Evolutionary conservation across 2,888 invertebrate species (phyloP).

Genomic region (Trissolcus brochymenae): DNA sequence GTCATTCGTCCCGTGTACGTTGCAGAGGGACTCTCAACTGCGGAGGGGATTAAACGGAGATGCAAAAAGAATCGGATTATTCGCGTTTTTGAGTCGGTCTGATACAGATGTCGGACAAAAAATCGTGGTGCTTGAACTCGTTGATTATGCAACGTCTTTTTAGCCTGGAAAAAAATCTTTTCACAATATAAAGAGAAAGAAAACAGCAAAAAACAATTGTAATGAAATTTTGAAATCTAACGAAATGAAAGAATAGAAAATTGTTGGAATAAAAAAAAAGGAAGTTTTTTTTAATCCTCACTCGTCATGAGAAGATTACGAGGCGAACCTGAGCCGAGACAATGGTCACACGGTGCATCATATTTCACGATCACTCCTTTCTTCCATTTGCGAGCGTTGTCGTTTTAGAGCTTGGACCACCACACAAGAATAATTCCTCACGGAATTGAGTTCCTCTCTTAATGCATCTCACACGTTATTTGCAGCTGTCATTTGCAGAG

Average conservation of each 20-base stretch:
- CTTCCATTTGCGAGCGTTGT: slow-evolving; percentile 52
- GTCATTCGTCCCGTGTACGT: slow-evolving; percentile 27
- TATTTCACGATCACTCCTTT: slow-evolving; percentile 68
- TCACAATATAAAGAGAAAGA: not conserved
- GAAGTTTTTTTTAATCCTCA: too few species aligned
- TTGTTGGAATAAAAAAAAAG: too few species aligned
- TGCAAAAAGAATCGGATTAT: slow-evolving; percentile 51
- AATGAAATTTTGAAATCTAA: too few species aligned
- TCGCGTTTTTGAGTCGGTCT: slow-evolving; percentile 31
- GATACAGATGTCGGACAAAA: slow-evolving; percentile 5
- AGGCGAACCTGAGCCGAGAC: slow-evolving; percentile 60
- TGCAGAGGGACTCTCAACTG: slow-evolving; percentile 50
- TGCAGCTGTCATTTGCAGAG: not conserved
- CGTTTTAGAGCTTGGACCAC: slow-evolving; percentile 43
- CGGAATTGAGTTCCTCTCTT: slow-evolving; percentile 6
- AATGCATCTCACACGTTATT: slow-evolving; percentile 2
- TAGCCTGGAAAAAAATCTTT: not conserved
- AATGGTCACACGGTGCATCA: slow-evolving; percentile 71
- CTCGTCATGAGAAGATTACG: too few species aligned
- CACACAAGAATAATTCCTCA: slow-evolving; percentile 38
- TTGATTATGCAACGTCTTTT: slow-evolving; percentile 25
- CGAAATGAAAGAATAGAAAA: too few species aligned
- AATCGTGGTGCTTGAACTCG: slow-evolving; percentile 21
- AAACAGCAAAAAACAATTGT: not conserved
- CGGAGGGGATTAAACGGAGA: slow-evolving; percentile 8